Percentiles rank a stretch among this genome's conserved stretches.
Conservation (phyloP, 2,888 invertebrate genomes). For the Spisula solida region DNA sequence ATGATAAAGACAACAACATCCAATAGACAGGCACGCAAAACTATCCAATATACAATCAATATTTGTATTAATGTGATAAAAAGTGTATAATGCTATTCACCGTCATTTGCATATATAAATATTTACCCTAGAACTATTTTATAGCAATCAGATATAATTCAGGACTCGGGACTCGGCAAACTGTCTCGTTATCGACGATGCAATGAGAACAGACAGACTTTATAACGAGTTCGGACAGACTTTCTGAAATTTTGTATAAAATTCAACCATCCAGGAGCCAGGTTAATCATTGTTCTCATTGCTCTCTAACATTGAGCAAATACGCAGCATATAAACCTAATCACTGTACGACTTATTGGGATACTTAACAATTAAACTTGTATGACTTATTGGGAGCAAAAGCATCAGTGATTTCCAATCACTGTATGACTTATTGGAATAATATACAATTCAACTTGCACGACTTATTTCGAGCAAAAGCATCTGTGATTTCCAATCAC, state of each 20-base stretch:
- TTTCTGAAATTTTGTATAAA: background rate
- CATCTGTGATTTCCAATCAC: no score
- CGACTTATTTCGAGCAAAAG: no score
- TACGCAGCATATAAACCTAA: no score
- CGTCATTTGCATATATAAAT: slow-evolving; percentile 10
- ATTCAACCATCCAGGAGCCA: background rate
- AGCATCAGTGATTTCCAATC: no score
- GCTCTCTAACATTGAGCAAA: no score
- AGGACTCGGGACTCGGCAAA: no score
- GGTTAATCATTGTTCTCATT: background rate
- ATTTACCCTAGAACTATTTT: background rate
- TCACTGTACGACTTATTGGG: no score
- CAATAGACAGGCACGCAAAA: background rate
- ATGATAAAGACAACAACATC: background rate
- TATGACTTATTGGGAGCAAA: no score
- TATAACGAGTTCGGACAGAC: background rate
- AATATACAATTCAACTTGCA: no score
- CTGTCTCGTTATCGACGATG: background rate
- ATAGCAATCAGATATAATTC: background rate
- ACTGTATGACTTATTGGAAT: no score
- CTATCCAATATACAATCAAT: background rate
- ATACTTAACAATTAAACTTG: no score
- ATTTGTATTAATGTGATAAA: background rate
- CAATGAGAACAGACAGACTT: no score
- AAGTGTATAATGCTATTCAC: background rate